Percentiles rank a stretch among this genome's conserved stretches.
Evolutionary conservation across 2,797 vertebrate genomes (phyloP).

Genomic region (Molothrus aeneus): DNA sequence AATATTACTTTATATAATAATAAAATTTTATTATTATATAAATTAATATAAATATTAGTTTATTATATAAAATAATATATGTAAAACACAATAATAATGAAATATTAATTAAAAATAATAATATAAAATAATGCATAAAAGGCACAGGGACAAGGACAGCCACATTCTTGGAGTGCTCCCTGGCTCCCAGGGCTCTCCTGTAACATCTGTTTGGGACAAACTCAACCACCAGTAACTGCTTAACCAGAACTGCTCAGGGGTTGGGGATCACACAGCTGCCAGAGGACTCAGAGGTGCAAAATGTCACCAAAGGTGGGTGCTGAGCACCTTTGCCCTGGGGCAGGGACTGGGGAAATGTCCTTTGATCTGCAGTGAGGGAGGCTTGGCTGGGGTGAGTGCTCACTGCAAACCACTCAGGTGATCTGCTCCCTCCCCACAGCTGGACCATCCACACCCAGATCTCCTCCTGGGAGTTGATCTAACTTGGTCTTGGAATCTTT

Average conservation of each 20-base stretch:
- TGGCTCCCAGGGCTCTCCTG: not conserved
- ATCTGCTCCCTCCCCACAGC: not conserved
- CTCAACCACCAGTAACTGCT: not conserved
- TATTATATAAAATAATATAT: no score
- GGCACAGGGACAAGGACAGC: not conserved
- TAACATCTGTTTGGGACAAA: not conserved
- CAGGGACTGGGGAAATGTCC: not conserved
- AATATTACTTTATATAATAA: no score
- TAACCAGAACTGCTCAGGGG: not conserved
- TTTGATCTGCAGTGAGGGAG: not conserved
- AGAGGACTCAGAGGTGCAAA: not conserved
- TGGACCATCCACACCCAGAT: not conserved
- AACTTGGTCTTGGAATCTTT: not conserved
- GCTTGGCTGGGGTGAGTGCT: not conserved
- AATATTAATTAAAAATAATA: not conserved
- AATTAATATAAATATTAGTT: not conserved
- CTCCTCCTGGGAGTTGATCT: fast-evolving
- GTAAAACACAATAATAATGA: no score
- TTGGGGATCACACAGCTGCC: fast-evolving
- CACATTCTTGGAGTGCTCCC: not conserved
- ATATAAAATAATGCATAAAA: not conserved
- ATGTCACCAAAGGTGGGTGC: not conserved
- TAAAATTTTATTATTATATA: no score
- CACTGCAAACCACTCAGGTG: not conserved
- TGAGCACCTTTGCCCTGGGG: not conserved